A percentile compares a stretch with the other conserved stretches of the same genome.
phyloP scores from a whole-genome alignment of 2,113 vertebrate species.

The Talpa occidentalis region DNA sequence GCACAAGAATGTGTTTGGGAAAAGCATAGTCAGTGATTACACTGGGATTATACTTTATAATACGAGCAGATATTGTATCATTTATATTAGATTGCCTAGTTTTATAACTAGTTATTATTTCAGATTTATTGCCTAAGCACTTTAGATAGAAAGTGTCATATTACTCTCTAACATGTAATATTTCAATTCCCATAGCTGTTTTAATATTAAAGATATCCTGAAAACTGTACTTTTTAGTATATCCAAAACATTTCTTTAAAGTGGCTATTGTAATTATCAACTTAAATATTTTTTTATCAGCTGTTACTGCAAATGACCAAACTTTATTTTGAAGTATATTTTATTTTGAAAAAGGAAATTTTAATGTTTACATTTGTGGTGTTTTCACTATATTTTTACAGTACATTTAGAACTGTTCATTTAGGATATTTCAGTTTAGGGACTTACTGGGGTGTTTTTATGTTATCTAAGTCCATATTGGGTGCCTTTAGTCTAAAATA shows the following conservation, averaged over 20 bases:
- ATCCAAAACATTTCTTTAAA: slow-evolving; percentile 7
- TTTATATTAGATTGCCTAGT: slow-evolving; percentile 55
- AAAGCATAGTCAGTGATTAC: background rate
- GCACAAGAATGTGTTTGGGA: slow-evolving; percentile 41
- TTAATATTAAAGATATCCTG: slow-evolving; percentile 25
- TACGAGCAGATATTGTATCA: slow-evolving; percentile 54
- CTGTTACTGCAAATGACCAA: background rate
- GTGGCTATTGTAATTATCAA: background rate
- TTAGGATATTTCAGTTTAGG: background rate
- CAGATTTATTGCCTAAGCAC: slow-evolving; percentile 66
- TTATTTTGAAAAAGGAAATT: slow-evolving; percentile 42
- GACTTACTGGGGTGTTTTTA: background rate
- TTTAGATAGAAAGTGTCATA: slow-evolving; percentile 50
- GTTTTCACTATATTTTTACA: slow-evolving; percentile 30
- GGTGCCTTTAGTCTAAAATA: background rate
- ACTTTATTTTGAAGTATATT: background rate
- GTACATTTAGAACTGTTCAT: slow-evolving; percentile 13
- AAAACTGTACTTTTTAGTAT: slow-evolving; percentile 50
- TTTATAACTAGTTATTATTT: slow-evolving; percentile 64
- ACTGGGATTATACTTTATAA: slow-evolving; percentile 65
- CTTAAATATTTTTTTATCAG: slow-evolving; percentile 41
- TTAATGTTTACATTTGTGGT: slow-evolving; percentile 30
- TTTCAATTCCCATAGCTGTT: slow-evolving; percentile 63
- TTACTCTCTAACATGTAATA: slow-evolving; percentile 62
- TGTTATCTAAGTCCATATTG: background rate